A percentile compares a stretch with the other conserved stretches of the same genome.
These are phyloP conservation scores for Crax fasciolata DNA, from an alignment of 2,797 vertebrate genomes.

Conservation along the genomic window DNA sequence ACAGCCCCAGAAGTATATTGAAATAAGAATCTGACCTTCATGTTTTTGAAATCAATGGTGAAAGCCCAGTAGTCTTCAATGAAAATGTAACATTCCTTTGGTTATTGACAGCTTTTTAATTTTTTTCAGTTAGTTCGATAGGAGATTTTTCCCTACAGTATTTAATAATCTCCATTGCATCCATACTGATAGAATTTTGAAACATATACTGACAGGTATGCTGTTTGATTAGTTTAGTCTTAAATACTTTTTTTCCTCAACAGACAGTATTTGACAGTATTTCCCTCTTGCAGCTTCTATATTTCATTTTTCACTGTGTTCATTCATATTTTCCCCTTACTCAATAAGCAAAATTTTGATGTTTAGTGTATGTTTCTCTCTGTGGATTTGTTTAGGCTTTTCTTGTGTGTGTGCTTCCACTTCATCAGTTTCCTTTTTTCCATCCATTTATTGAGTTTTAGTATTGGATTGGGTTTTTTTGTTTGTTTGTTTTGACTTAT, in stretches of 20 bases:
- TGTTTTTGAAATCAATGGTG: not conserved
- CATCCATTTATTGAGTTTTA: not conserved
- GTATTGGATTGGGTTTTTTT: not conserved
- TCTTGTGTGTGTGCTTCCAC: not conserved
- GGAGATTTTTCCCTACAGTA: not conserved
- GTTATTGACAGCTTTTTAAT: not conserved
- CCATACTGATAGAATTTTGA: not conserved
- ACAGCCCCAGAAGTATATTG: not conserved
- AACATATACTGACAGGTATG: not conserved
- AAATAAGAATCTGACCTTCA: not conserved
- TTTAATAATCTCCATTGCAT: not conserved
- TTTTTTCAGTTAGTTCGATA: not conserved
- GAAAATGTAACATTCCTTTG: not conserved
- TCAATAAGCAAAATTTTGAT: not conserved
- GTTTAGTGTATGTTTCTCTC: not conserved
- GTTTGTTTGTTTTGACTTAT: not conserved
- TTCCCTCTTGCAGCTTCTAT: not conserved
- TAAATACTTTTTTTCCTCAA: not conserved
- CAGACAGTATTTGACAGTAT: not conserved
- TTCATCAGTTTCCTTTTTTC: not conserved
- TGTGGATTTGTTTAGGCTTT: not conserved
- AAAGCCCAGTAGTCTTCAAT: not conserved
- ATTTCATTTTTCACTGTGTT: not conserved
- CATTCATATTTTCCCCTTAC: not conserved
- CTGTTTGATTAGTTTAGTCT: not conserved